phyloP scores from a whole-genome alignment of 2,888 invertebrate genomes.

The Penaeus monodon region DNA sequence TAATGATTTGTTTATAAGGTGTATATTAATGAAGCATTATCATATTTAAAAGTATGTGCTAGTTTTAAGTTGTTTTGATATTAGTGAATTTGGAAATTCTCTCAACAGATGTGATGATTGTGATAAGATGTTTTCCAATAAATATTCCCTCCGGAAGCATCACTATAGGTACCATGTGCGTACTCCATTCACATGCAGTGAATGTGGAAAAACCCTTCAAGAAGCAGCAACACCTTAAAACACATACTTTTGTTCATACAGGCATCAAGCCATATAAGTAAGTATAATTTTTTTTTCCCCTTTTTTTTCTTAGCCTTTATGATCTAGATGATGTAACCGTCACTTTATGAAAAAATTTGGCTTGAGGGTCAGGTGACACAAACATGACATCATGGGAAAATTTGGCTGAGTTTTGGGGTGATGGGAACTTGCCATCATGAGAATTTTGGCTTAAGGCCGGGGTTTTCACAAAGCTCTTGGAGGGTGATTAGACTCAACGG shows the following conservation, averaged over 20 bases:
- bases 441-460: no score
- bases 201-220: constrained; percentile 44
- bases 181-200: constrained; percentile 25
- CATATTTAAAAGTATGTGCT: not conserved
- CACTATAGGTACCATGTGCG: constrained; percentile 24
- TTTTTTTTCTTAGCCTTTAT: not conserved
- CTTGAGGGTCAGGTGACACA: no score
- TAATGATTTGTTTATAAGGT: no score
- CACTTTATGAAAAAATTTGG: no score
- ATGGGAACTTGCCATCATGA: no score
- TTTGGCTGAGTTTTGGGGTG: no score
- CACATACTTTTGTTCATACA: constrained; percentile 45
- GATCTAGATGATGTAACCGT: no score
- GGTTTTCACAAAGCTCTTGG: no score
- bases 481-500: no score
- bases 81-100: no score
- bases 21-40: no score
- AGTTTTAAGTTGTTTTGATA: not conserved
- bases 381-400: no score
- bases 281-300: constrained; percentile 3
- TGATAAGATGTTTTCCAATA: constrained; percentile 23
- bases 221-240: constrained; percentile 53
- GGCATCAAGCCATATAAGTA: constrained; percentile 58
- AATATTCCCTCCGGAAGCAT: constrained; percentile 41
- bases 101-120: constrained; percentile 48